These are phyloP conservation scores for Hafferia zeledoni DNA, from an alignment of 2,797 vertebrate species.

Conservation along the genomic window DNA sequence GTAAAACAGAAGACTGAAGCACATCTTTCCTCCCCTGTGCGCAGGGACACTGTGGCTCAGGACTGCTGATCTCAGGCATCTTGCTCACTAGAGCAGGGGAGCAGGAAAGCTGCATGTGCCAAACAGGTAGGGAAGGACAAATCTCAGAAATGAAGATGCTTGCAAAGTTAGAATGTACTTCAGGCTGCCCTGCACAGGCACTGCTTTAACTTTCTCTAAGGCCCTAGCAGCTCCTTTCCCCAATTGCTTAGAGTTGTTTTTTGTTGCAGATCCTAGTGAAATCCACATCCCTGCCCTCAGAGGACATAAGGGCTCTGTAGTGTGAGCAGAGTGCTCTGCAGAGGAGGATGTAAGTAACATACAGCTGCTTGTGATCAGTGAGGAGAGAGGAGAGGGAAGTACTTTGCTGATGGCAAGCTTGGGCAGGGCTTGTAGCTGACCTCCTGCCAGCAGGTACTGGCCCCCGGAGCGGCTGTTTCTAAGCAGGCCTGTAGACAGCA, in stretches of 20 bases:
- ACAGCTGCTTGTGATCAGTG: not conserved
- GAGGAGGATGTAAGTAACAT: not conserved
- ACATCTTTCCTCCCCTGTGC: not conserved
- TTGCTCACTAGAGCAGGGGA: not conserved
- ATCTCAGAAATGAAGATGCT: not conserved
- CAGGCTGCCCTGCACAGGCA: not conserved
- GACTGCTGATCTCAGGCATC: not conserved
- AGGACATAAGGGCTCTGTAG: rapidly evolving
- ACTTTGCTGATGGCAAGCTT: not conserved
- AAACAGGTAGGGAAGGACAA: not conserved
- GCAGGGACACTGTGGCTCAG: not conserved
- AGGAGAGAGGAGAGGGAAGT: not conserved
- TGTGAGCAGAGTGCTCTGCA: not conserved
- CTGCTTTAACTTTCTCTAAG: not conserved
- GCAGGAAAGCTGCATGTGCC: not conserved
- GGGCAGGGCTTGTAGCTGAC: not conserved
- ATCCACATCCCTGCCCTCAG: not conserved
- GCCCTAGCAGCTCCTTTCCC: not conserved
- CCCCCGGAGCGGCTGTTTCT: not conserved
- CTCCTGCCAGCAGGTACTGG: not conserved
- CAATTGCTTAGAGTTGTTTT: not conserved
- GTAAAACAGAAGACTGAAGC: not conserved
- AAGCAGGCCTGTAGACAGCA: not conserved
- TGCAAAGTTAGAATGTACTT: not conserved
- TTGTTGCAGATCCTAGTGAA: not conserved